Evolutionary conservation across 2,888 invertebrate genomes (phyloP), one percentile per base, ranked within the genome.

Genomic region (Penaeus monodon): DNA sequence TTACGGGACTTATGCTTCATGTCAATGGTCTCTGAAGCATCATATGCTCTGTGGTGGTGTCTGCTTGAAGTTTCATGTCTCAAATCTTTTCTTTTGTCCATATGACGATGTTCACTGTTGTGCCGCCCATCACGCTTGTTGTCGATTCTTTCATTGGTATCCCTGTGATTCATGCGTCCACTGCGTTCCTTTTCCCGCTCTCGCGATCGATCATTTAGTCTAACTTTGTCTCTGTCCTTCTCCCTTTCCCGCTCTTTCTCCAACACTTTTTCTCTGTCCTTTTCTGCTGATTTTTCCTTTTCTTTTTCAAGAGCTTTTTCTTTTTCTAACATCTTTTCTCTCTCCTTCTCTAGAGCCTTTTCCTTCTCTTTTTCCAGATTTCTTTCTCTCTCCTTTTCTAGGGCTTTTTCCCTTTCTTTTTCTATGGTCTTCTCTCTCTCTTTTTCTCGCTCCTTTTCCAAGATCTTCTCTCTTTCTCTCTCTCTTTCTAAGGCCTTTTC

Each of bases 311-410:
- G 65, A 20, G 27, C 17, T 38, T 93, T 84, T 89, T 91, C 91
- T 91, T 91, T 93, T 91, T 91, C 93, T 66, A 76, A 7, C 24
- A 49, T 63, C 66, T 82, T 88, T 22, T 88, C 82, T 63, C 81
- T 81, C 66, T 88, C 82, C 82, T 80, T 81, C 24, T 91, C 89
- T 91, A 90, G 68, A 91, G 91, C 91, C 86, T 93, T 94, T 84
- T 64, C 90, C 44, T 90, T 90, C 79, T 90, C 88, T 27, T 79
- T 84, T 64, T 73, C 80, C 22, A 66, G 2, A 29, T 76, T 57
- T 76, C 77, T 81, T 73, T 63, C 76, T 76, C 49, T 76, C 68
- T 81, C 86, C 63, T 66, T 82, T 20, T 82, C 74, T 38, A 38
- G 29, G 20, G 57, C 65, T 24, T 74, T 83, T 22, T 73, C 74